Percentiles rank a stretch among this genome's conserved stretches.
Evolutionary conservation across 2,113 vertebrate genomes (phyloP).

Genomic region (Sylvietta virens): DNA sequence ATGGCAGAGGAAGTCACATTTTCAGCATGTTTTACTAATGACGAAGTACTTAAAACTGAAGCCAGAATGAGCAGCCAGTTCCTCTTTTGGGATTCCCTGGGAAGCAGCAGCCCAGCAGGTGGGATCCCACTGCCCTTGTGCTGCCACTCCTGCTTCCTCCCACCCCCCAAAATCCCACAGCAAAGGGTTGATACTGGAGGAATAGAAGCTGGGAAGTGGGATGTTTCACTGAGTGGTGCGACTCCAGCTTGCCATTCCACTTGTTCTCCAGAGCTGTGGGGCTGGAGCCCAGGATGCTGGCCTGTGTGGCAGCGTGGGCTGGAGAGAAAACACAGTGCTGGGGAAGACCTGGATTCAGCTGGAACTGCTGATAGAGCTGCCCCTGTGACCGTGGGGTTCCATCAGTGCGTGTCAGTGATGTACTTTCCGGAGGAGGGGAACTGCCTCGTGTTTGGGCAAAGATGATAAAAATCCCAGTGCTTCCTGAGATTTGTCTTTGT

Average conservation of each 20-base stretch:
- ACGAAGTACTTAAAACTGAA: neutral
- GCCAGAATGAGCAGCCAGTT: fast-evolving
- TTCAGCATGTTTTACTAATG: neutral
- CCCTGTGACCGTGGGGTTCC: fast-evolving
- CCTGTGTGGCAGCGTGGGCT: neutral
- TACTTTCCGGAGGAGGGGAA: fast-evolving
- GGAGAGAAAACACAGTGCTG: neutral
- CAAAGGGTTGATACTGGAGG: neutral
- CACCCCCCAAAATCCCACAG: neutral
- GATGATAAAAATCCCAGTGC: neutral
- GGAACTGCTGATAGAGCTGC: neutral
- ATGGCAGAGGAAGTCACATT: neutral
- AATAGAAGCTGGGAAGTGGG: neutral
- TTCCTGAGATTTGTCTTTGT: neutral
- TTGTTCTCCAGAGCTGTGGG: neutral
- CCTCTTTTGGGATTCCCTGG: neutral
- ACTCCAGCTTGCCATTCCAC: neutral
- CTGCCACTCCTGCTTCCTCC: neutral
- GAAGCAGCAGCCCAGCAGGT: neutral
- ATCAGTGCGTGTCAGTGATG: fast-evolving
- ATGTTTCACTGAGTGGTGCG: fast-evolving
- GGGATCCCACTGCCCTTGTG: neutral
- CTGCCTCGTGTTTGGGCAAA: neutral
- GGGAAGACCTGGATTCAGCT: neutral
- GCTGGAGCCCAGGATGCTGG: neutral